Base-by-base conservation (phyloP, 2,888 invertebrate species). In the Microplitis deprimator region DNA sequence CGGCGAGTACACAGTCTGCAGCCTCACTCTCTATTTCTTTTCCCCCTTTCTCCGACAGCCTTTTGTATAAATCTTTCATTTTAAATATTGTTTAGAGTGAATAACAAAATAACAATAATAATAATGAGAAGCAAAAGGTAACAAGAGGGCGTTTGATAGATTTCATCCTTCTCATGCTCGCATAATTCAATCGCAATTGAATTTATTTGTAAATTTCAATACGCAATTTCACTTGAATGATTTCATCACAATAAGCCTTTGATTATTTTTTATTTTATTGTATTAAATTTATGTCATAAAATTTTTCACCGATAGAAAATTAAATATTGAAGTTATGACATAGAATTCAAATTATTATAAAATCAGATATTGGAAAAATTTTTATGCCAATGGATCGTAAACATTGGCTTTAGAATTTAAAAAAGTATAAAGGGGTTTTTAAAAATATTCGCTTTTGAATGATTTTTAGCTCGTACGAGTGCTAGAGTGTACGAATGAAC, bases 361-460 rank as follows among this genome's bases (percentile, higher is more conserved):
- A 68, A 75, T 76, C 67, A 61, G 65, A 71, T 76, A 76, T 76
- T 29, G 75, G 70, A 75, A 74, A 75, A 75, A 75, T 75, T 50
- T 75, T 70, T 50, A n/a, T 16, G 61, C 29, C 38, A 61, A 65
- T 75, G 13, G 8, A 8, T 50, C 59, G 67, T 65, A 29, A 50
- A 16, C 67, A 50, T 50, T 67, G 38, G 20, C n/a, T 67, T 41
- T 67, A 38, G 50, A 73, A 73, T 73, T 67, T 29, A 73, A 64
- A 29, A 40, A 20, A 50, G 13, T 13, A 50, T 13, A 50, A 8
- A 50, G 13, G 50, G 50, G 13, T 50, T 38, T 13, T n/a, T 29
- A 64, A 70, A 70, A 69, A 76, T 20, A 75, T 75, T 41, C 59
- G 6, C 67, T 41, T 29, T 29, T 29, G 29, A 29, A 29, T 29